Conservation (phyloP, 2,888 invertebrate genomes). For the Rhagophthalmus giganteus region DNA sequence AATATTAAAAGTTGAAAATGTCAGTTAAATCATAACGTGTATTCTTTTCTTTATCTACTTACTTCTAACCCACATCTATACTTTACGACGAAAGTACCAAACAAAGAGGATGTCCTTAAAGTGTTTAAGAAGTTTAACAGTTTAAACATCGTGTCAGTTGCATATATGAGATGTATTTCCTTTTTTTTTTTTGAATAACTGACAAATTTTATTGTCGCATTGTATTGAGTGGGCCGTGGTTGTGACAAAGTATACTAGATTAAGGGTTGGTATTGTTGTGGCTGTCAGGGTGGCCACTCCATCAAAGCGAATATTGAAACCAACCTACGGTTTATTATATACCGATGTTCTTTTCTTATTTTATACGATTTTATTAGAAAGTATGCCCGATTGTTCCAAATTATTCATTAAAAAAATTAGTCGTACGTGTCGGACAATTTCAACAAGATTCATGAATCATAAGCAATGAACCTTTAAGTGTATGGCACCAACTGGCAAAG, state of each 20-base stretch:
- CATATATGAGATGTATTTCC: constrained; percentile 18
- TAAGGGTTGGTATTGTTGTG: constrained; percentile 47
- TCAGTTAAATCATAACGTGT: neutral
- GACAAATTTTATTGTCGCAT: constrained; percentile 30
- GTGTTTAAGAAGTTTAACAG: constrained; percentile 3
- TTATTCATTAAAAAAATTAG: too few species aligned
- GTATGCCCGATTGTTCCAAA: too few species aligned
- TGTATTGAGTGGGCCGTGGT: constrained; percentile 44
- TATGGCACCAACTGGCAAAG: constrained; percentile 40
- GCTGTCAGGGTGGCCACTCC: constrained; percentile 51
- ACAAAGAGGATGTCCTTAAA: too few species aligned
- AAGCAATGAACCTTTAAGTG: constrained; percentile 32
- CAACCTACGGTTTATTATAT: too few species aligned
- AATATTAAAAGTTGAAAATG: constrained; percentile 2
- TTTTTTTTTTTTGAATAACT: constrained; percentile 28
- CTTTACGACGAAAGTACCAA: too few species aligned
- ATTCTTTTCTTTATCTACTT: neutral
- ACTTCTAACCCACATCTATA: too few species aligned
- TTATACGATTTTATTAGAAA: too few species aligned
- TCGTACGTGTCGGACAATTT: too few species aligned
- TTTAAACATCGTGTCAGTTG: constrained; percentile 24
- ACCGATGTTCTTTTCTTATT: too few species aligned
- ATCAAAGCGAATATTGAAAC: constrained; percentile 45
- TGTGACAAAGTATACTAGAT: constrained; percentile 52
- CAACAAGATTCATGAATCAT: constrained; percentile 35